Percentiles rank a stretch among this genome's conserved stretches.
Conservation (phyloP, 2,797 vertebrate species). For the Melanotaenia maccullochi region DNA sequence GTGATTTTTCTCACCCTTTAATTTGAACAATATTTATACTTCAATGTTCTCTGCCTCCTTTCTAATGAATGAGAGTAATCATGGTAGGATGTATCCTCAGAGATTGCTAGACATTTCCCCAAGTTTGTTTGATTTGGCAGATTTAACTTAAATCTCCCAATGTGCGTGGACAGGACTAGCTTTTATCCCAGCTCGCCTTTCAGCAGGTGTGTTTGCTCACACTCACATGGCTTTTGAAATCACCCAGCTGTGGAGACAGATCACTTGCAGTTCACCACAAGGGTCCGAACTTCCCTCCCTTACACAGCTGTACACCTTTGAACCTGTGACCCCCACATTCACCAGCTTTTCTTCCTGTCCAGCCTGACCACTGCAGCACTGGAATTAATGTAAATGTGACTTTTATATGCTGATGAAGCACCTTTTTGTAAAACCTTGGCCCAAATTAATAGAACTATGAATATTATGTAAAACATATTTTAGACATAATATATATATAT, state of each 20-base stretch:
- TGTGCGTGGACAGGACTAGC: constrained; percentile 42
- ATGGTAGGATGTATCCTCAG: not conserved
- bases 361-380: constrained; percentile 31
- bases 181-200: constrained; percentile 73
- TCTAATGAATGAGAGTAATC: not conserved
- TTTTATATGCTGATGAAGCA: not conserved
- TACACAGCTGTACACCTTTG: constrained; percentile 77
- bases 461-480: not conserved
- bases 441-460: constrained; percentile 24
- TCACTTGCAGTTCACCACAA: constrained; percentile 66
- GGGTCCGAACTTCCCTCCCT: constrained; percentile 48
- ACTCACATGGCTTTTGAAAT: constrained; percentile 66
- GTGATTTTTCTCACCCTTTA: not conserved
- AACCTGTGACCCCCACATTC: constrained; percentile 37
- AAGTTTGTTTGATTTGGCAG: constrained; percentile 66
- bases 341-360: constrained; percentile 51
- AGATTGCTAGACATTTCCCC: constrained; percentile 32
- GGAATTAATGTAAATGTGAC: constrained; percentile 20
- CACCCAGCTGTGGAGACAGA: constrained; percentile 76
- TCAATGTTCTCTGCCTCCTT: not conserved
- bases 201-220: constrained; percentile 78
- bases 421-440: not conserved
- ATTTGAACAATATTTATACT: not conserved
- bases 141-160: constrained; percentile 37
- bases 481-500: not conserved